Conservation (phyloP, 2,888 invertebrate genomes). For the Microdon myrmicae region DNA sequence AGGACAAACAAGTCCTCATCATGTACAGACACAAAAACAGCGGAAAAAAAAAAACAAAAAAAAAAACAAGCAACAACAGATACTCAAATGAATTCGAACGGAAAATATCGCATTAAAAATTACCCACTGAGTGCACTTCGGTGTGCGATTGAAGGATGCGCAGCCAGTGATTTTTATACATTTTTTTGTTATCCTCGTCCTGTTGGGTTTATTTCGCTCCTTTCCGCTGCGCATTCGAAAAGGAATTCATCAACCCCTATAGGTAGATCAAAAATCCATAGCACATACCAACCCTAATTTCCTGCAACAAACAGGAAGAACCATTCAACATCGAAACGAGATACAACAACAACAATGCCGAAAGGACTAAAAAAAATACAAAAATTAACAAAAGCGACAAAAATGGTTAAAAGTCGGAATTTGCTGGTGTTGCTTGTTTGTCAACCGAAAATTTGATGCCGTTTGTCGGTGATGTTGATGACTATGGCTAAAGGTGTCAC, state of each 20-base stretch:
- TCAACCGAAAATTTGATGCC: constrained; percentile 58
- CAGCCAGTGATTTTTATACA: constrained; percentile 34
- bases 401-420: constrained; percentile 54
- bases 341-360: neutral
- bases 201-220: constrained; percentile 18
- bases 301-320: constrained; percentile 17
- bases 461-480: constrained; percentile 58
- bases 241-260: constrained; percentile 51
- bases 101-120: constrained; percentile 57
- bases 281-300: constrained; percentile 40
- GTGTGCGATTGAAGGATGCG: constrained; percentile 42
- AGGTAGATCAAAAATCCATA: constrained; percentile 6
- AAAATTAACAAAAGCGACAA: constrained; percentile 10
- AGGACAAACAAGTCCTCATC: too few relatives aligned
- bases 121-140: constrained; percentile 55
- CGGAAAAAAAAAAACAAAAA: neutral
- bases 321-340: constrained; percentile 29
- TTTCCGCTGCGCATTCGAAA: constrained; percentile 31
- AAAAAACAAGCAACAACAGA: constrained; percentile 1
- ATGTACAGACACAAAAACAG: too few relatives aligned
- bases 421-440: constrained; percentile 64
- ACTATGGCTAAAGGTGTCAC: constrained; percentile 12
- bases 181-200: constrained; percentile 14
- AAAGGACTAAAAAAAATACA: neutral
- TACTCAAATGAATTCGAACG: constrained; percentile 50